Percentiles rank a stretch among this genome's conserved stretches.
Evolutionary conservation across 2,113 vertebrate genomes (phyloP).

Genomic region (Poecile atricapillus): DNA sequence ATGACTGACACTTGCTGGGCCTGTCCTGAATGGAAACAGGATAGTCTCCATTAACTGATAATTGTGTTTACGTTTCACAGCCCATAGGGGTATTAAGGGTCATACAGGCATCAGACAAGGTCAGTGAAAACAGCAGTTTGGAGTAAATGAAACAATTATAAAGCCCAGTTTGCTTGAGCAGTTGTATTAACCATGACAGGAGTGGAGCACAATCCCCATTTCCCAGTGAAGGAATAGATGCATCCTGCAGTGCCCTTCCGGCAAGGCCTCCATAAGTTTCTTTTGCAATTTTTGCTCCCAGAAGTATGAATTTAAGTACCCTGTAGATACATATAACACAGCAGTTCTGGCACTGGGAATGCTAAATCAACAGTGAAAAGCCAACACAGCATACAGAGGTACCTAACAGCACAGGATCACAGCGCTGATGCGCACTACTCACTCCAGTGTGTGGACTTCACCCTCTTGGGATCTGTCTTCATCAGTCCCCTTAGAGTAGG

Average conservation of each 20-base stretch:
- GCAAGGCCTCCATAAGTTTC: neutral
- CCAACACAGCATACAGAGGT: neutral
- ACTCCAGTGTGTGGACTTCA: neutral
- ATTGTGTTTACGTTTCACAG: neutral
- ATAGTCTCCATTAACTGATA: neutral
- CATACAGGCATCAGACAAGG: neutral
- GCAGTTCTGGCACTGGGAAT: neutral
- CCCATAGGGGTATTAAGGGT: neutral
- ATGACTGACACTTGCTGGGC: neutral
- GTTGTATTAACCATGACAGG: neutral
- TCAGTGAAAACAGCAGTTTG: neutral
- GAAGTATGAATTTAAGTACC: neutral
- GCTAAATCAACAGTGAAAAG: neutral
- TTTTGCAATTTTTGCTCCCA: neutral
- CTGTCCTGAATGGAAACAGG: neutral
- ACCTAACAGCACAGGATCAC: neutral
- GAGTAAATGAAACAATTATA: neutral
- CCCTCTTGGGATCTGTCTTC: neutral
- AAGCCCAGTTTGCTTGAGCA: neutral
- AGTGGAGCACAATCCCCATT: neutral
- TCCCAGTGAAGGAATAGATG: rapidly evolving
- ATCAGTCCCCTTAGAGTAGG: neutral
- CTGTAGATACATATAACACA: neutral
- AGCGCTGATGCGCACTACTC: rapidly evolving
- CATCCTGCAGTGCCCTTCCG: neutral